These are phyloP conservation scores for Hypanus sabinus DNA, from an alignment of 2,113 vertebrate species.

Conservation along the genomic window DNA sequence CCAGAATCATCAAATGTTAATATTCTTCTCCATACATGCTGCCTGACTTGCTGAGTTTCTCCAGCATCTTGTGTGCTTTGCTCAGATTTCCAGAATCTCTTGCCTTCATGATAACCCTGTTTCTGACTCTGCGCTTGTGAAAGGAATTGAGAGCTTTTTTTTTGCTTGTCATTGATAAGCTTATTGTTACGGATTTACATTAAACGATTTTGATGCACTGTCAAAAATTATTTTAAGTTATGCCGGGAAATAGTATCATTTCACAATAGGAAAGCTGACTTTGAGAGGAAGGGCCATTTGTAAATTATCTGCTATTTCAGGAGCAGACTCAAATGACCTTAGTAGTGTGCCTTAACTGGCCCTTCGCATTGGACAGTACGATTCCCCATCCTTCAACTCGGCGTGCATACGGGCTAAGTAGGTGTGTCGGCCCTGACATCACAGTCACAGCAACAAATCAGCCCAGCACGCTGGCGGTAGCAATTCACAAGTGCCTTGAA, in stretches of 20 bases:
- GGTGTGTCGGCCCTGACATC: constrained; percentile 30
- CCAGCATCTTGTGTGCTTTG: no score
- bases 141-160: neutral
- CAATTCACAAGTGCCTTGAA: neutral
- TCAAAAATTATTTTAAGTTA: neutral
- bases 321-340: neutral
- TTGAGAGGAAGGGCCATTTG: neutral
- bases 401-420: constrained; percentile 15
- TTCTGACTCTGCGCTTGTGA: no score
- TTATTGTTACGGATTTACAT: neutral
- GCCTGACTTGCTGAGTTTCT: no score
- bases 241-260: neutral
- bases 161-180: neutral
- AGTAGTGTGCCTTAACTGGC: neutral
- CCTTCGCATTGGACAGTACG: no score
- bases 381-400: neutral
- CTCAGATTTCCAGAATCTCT: no score
- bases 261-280: neutral
- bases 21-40: no score
- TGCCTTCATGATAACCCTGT: no score
- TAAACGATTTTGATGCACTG: neutral
- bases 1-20: no score
- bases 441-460: constrained; percentile 23
- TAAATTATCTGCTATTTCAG: neutral
- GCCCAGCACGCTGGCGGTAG: constrained; percentile 2